Evolutionary conservation across 64 coral and sea anemone genomes (phyloP), one percentile per base, ranked within the genome.

Genomic region (Orbicella faveolata): DNA sequence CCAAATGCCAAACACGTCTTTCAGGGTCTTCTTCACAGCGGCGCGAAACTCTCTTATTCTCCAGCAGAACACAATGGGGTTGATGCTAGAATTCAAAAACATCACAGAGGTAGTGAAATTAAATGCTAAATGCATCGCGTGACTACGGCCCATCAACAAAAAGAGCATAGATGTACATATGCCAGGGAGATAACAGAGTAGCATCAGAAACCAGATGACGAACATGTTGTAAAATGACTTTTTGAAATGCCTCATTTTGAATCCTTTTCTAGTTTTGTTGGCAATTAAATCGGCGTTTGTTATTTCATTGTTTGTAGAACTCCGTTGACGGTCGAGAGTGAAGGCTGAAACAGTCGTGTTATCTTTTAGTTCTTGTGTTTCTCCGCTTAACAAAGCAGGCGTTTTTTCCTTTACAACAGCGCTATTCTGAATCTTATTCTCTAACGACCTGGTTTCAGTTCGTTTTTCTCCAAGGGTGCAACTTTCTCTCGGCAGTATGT

Each of bases 181-280:
- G 4, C 70, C 37, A 15, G 82, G 82, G 4, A 85, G 41, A 39
- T 85, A 85, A 34, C 82, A 85, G 9, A 85, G 37, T 1, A 85
- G 65, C 82, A 85, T 85, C 2, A 85, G 23, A 25, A 85, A 85
- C 82, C 82, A 85, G 15, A 85, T 85, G 12, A 85, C 82, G 39
- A 85, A 73, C 82, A 85, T 85, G 65, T 85, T 85, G 14, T 72
- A 70, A 39, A 85, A 65, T 25, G 82, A 85, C 82, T 85, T 85
- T 23, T 85, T 70, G 68, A 85, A 85, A 52, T 85, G 63, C 34
- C 36, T 20, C 82, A 85, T 85, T 85, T 52, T 70, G 17, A 85
- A 85, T 18, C 65, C 52, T 70, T 73, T 85, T 4, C 34, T 85
- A 14, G 26, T 18, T 23, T 11, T 70, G 35, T 52, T 65, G 9